A percentile compares a stretch with the other conserved stretches of the same genome.
Evolutionary conservation across 2,888 invertebrate species (phyloP).

Genomic region (Apotomis betuletana): DNA sequence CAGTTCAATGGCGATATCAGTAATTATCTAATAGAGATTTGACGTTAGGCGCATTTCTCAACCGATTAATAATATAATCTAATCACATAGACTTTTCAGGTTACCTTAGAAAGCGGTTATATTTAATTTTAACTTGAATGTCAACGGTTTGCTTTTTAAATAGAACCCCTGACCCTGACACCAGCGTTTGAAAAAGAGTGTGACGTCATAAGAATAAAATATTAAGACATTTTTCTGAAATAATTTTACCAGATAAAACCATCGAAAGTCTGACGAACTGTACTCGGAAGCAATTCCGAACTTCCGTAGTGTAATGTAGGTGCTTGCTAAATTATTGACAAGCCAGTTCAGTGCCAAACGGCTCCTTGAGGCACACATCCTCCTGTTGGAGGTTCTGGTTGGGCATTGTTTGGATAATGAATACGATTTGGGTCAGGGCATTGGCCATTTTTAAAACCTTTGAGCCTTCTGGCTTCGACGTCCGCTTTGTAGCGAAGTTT

Average conservation of each 20-base stretch:
- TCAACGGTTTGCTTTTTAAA: too few species aligned
- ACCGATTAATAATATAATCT: too few species aligned
- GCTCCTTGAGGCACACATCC: slow-evolving; percentile 12
- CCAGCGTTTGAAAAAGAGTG: too few species aligned
- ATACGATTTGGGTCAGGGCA: slow-evolving; percentile 4
- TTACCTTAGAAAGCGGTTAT: too few species aligned
- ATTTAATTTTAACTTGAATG: too few species aligned
- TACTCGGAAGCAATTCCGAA: slow-evolving; percentile 25
- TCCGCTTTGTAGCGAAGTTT: background rate
- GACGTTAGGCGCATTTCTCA: too few species aligned
- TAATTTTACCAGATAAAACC: background rate
- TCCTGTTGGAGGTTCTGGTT: background rate
- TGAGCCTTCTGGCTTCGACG: background rate
- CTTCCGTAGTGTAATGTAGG: slow-evolving; percentile 17
- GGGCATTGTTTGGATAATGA: background rate
- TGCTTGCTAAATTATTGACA: slow-evolving; percentile 25
- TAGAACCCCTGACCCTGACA: too few species aligned
- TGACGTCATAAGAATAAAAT: too few species aligned
- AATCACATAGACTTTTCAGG: too few species aligned
- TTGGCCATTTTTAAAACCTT: slow-evolving; percentile 11
- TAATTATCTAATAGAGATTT: too few species aligned
- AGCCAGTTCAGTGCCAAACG: background rate
- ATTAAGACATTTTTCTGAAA: background rate
- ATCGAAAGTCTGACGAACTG: slow-evolving; percentile 7
- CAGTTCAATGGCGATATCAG: too few species aligned